These are phyloP conservation scores for Branchipolynoe longqiensis DNA, from an alignment of 2,888 invertebrate species.

Conservation along the genomic window DNA sequence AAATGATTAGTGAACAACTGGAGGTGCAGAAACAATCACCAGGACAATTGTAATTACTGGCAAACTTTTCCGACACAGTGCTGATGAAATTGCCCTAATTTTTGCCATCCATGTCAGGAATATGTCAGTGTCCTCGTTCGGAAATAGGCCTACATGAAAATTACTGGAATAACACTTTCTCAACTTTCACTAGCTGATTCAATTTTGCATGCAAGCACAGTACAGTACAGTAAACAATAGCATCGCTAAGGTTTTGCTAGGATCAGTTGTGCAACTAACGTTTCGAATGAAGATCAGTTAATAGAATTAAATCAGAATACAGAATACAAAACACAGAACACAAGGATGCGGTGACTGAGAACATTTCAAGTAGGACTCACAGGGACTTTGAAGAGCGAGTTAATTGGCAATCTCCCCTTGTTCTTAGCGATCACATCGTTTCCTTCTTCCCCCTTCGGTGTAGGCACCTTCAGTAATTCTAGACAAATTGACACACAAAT, in stretches of 20 bases:
- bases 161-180: not conserved
- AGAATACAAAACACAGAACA: not conserved
- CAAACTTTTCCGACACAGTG: too few relatives aligned
- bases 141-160: too few relatives aligned
- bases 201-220: not conserved
- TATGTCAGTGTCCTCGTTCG: too few relatives aligned
- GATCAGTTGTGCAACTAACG: not conserved
- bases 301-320: not conserved
- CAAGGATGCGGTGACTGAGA: not conserved
- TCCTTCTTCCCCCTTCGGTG: conserved; percentile 7
- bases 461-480: not conserved
- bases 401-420: conserved; percentile 46
- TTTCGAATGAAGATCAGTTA: not conserved
- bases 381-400: conserved; percentile 57
- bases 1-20: too few relatives aligned
- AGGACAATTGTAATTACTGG: too few relatives aligned
- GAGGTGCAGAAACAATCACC: too few relatives aligned
- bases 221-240: not conserved
- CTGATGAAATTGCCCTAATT: too few relatives aligned
- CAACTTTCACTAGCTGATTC: not conserved
- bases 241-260: too few relatives aligned
- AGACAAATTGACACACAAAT: too few relatives aligned
- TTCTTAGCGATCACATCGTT: conserved; percentile 30
- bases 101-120: too few relatives aligned
- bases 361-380: not conserved